Evolutionary conservation across 2,888 invertebrate genomes (phyloP).

Genomic region (Hedychridium roseum): DNA sequence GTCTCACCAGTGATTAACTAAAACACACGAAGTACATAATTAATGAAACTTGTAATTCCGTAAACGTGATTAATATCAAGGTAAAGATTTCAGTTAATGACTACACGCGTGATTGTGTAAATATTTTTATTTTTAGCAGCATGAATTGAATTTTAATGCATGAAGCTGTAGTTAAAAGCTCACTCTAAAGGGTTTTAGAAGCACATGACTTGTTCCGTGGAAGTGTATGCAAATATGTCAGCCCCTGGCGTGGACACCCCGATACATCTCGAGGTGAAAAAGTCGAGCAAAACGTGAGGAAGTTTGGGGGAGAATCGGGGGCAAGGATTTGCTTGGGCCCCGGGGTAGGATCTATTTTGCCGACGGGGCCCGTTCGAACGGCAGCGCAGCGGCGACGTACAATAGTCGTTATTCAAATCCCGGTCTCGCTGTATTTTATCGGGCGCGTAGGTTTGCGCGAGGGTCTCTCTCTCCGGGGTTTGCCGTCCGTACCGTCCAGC

Average conservation of each 20-base stretch:
- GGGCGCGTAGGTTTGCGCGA: constrained; percentile 25
- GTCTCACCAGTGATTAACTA: too few relatives aligned
- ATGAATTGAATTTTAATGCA: too few relatives aligned
- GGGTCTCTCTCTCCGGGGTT: too few relatives aligned
- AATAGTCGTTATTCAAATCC: constrained; percentile 58
- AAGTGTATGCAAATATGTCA: not conserved
- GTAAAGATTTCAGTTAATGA: too few relatives aligned
- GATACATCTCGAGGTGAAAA: not conserved
- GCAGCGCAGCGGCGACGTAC: constrained; percentile 15
- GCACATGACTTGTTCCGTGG: not conserved
- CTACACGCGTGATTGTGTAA: too few relatives aligned
- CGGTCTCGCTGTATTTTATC: constrained; percentile 44
- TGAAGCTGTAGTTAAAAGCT: too few relatives aligned
- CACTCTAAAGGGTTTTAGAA: too few relatives aligned
- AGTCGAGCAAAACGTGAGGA: not conserved
- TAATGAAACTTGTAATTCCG: too few relatives aligned
- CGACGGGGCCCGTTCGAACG: too few relatives aligned
- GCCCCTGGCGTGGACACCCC: not conserved
- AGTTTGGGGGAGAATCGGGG: not conserved
- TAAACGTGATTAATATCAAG: too few relatives aligned
- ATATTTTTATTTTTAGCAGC: too few relatives aligned
- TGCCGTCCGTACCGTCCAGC: constrained; percentile 34
- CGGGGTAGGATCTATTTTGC: constrained; percentile 4
- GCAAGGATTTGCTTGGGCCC: constrained; percentile 12
- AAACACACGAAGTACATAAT: too few relatives aligned